A percentile compares a stretch with the other conserved stretches of the same genome.
These are phyloP conservation scores for Labrus mixtus DNA, from an alignment of 2,113 vertebrate species.

Conservation along the genomic window DNA sequence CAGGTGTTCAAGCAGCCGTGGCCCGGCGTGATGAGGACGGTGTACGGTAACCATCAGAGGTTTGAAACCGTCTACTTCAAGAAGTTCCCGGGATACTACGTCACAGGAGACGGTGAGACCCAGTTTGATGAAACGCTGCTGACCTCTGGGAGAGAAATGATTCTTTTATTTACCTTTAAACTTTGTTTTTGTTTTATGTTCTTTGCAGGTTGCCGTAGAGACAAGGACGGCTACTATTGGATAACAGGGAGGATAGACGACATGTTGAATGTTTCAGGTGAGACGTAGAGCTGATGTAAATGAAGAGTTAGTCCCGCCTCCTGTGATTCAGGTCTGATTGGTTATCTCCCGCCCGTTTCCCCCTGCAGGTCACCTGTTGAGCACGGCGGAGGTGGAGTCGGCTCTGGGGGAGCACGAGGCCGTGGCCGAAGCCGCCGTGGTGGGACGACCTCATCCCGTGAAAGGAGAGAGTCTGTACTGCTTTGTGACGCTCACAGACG, in stretches of 20 bases:
- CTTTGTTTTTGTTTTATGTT: not conserved
- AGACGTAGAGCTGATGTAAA: constrained; percentile 40
- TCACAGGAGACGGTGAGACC: constrained; percentile 96
- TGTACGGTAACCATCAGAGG: constrained; percentile 91
- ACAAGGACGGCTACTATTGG: constrained; percentile 98
- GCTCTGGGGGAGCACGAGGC: constrained; percentile 90
- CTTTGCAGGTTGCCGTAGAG: constrained; percentile 90
- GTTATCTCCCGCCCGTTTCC: too few species aligned
- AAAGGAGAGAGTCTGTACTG: constrained; percentile 98
- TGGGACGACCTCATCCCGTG: constrained; percentile 91
- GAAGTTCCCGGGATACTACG: constrained; percentile 97
- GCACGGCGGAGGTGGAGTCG: constrained; percentile 96
- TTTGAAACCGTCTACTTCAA: constrained; percentile 95
- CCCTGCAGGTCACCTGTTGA: constrained; percentile 91
- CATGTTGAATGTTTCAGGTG: constrained; percentile 98
- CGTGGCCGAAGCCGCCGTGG: constrained; percentile 91
- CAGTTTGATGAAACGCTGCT: too few species aligned
- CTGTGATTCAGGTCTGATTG: too few species aligned
- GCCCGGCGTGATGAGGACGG: constrained; percentile 95
- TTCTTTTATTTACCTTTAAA: too few species aligned
- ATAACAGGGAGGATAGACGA: constrained; percentile 98
- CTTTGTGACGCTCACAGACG: constrained; percentile 92
- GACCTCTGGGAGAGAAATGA: too few species aligned
- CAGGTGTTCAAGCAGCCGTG: constrained; percentile 99
- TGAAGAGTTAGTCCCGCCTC: too few species aligned